These are phyloP conservation scores for Porites lutea DNA, from an alignment of 64 coral and sea anemone species.

Conservation along the genomic window DNA sequence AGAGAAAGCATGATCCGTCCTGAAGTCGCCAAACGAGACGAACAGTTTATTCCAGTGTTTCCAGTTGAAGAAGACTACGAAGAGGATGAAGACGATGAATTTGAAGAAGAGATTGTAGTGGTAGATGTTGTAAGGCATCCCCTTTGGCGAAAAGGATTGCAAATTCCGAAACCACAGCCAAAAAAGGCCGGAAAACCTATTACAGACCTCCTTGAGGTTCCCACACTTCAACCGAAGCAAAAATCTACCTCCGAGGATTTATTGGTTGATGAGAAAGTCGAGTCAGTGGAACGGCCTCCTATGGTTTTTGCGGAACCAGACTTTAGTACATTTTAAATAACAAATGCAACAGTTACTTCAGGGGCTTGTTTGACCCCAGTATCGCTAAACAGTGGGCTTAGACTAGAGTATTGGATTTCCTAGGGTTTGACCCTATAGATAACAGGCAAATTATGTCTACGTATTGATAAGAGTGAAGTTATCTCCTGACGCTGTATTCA, in stretches of 20 bases:
- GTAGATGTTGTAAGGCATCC: not conserved
- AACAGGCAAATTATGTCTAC: too few species aligned
- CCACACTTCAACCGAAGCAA: not conserved
- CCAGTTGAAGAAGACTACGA: not conserved
- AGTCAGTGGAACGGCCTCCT: not conserved
- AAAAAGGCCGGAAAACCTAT: not conserved
- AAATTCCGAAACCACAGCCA: constrained; percentile 5
- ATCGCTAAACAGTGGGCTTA: too few species aligned
- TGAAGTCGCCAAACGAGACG: constrained; percentile 6
- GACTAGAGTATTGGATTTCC: too few species aligned
- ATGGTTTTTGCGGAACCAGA: not conserved
- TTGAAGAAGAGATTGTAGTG: constrained; percentile 5
- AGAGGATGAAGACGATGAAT: constrained; percentile 4
- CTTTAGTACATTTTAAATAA: too few species aligned
- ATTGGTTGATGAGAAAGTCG: constrained; percentile 13
- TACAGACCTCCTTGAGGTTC: not conserved
- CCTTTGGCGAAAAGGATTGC: not conserved
- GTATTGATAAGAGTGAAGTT: too few species aligned
- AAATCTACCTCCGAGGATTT: not conserved
- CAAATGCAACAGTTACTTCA: too few species aligned
- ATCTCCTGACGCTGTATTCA: too few species aligned
- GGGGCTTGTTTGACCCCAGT: too few species aligned
- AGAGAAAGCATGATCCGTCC: not conserved
- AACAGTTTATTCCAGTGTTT: not conserved
- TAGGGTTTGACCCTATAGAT: too few species aligned